These are phyloP conservation scores for Engystomops pustulosus DNA, from an alignment of 2,113 vertebrate species.

Conservation along the genomic window DNA sequence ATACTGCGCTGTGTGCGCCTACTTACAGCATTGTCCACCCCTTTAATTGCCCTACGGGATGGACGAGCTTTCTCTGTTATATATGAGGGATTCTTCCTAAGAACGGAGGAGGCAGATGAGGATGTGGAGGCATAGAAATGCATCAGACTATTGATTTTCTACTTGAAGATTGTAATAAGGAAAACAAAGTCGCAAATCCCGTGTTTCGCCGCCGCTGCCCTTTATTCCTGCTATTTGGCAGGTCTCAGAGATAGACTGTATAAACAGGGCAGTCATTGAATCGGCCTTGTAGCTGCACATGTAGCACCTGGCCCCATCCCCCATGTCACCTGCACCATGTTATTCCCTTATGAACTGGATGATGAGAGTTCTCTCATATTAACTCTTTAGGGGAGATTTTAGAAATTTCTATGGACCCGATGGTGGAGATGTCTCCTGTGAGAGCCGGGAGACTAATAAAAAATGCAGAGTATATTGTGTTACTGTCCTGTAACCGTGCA, in stretches of 20 bases:
- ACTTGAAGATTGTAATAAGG: neutral
- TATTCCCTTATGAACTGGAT: neutral
- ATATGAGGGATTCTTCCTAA: neutral
- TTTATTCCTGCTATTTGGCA: neutral
- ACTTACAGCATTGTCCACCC: too few relatives aligned
- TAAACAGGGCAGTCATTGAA: neutral
- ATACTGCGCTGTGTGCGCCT: too few relatives aligned
- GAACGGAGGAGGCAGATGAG: neutral
- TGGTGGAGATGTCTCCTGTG: neutral
- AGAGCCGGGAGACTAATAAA: neutral
- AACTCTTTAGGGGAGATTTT: neutral
- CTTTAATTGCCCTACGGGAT: too few relatives aligned
- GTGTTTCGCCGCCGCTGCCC: neutral
- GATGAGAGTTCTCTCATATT: neutral
- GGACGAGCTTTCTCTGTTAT: too few relatives aligned
- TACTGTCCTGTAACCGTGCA: neutral
- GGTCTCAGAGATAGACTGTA: neutral
- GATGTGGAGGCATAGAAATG: neutral
- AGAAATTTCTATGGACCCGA: neutral
- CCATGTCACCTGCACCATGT: too few relatives aligned
- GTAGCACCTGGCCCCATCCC: too few relatives aligned
- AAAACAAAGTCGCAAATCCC: neutral
- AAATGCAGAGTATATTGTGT: slow-evolving; percentile 22
- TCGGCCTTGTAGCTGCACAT: neutral
- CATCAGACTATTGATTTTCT: slow-evolving; percentile 14